Base-by-base conservation (phyloP, 2,113 vertebrate species). In the Pedionomus torquatus region DNA sequence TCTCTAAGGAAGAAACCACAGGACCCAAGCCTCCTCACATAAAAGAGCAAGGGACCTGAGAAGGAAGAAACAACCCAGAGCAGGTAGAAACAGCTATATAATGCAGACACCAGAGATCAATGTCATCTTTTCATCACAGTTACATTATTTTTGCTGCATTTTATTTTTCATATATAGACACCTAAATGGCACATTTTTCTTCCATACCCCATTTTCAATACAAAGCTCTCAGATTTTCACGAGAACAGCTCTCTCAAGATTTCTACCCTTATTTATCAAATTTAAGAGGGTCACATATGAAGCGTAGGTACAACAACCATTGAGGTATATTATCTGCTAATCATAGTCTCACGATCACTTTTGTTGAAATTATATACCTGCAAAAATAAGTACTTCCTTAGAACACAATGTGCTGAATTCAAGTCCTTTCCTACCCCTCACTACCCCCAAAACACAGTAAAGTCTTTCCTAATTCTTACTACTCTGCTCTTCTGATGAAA, bases 141-240 rank as follows among this genome's bases (percentile, higher is more conserved):
- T 71, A n/a, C n/a, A 13, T 46, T 28, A 15, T 33, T 80, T 89
- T 78, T 72, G 24, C 19, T 58, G 7, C 8, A n/a, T 8, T n/a
- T 11, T 25, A 48, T 51, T 78, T 64, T 5, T 55, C 74, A 65
- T 2, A 23, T 5, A 44, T 8, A 64, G 25, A 5, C 33, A 55
- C 24, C 11, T 4, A 15, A 58, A 68, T 2, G 3, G 5, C 5
- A 39, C 2, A 5, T 43, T 83, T 57, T 76, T 33, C 12, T 57
- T 82, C 11, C 2, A 0, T 8, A 54, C 0, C 5, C 19, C 4
- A n/a, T 87, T 55, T 93, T 31, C 24, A 21, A 17, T 9, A 17
- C 3, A 33, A 82, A 75, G 9, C 7, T 76, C 33, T 66, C 25
- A 14, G 16, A 58, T 37, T 64, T 30, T 41, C 31, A 44, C 0